Conservation (phyloP, 2,888 invertebrate species). For the Laothoe populi region DNA sequence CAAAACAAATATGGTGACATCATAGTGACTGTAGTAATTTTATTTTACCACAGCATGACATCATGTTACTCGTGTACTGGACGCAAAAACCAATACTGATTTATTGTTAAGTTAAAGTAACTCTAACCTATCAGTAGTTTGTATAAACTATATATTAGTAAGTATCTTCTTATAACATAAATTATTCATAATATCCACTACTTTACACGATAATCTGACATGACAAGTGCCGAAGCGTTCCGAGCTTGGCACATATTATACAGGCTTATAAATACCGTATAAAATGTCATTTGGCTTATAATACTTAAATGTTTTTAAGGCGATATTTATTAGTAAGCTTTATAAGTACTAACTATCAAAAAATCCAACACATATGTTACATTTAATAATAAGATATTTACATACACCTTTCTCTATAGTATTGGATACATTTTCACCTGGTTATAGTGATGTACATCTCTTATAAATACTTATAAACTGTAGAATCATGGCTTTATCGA, state of each 20-base stretch:
- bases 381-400: background rate
- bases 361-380: background rate
- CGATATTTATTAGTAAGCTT: background rate
- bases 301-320: background rate
- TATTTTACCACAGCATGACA: background rate
- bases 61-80: background rate
- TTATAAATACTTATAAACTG: no score
- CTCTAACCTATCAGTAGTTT: background rate
- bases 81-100: slow-evolving; percentile 6
- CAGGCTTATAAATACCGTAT: background rate
- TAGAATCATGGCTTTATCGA: no score
- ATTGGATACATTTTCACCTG: no score
- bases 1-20: slow-evolving; percentile 4
- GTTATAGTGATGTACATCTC: no score
- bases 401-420: no score
- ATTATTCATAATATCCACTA: background rate
- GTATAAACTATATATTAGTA: background rate
- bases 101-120: background rate
- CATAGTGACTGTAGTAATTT: background rate
- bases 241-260: slow-evolving; percentile 20
- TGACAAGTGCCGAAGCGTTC: background rate
- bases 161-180: background rate
- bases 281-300: background rate
- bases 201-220: background rate
- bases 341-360: background rate